Conservation (phyloP, 2,113 vertebrate species). For the Nipponia nippon region DNA sequence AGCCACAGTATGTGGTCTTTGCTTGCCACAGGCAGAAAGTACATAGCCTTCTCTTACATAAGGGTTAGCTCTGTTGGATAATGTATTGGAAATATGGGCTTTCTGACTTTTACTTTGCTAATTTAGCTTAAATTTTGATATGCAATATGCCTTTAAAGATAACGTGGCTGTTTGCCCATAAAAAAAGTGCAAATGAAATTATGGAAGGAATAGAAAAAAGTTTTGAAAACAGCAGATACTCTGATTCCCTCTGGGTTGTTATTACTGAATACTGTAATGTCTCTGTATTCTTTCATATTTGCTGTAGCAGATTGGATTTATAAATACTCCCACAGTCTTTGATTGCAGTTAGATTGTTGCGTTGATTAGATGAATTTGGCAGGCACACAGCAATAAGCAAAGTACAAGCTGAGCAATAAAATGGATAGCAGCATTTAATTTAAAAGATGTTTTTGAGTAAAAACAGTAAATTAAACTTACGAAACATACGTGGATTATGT, state of each 20-base stretch:
- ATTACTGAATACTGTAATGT: not conserved
- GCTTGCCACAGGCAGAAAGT: not conserved
- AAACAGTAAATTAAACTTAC: slow-evolving; percentile 30
- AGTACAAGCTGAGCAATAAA: slow-evolving; percentile 22
- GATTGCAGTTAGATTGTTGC: slow-evolving; percentile 28
- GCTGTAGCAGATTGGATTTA: slow-evolving; percentile 19
- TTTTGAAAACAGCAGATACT: not conserved
- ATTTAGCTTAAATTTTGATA: not conserved
- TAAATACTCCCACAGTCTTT: slow-evolving; percentile 56
- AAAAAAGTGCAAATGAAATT: not conserved
- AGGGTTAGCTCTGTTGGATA: not conserved
- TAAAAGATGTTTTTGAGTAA: slow-evolving; percentile 33
- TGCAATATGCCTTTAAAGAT: not conserved
- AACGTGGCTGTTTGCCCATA: not conserved
- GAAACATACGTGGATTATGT: not conserved
- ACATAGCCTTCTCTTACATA: fast-evolving
- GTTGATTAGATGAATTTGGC: slow-evolving; percentile 20
- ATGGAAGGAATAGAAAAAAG: not conserved
- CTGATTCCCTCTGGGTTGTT: not conserved
- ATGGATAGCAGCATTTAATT: slow-evolving; percentile 32
- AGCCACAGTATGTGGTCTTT: fast-evolving
- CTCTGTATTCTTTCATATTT: slow-evolving; percentile 53
- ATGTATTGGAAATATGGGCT: not conserved
- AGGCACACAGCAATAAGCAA: not conserved
- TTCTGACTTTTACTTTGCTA: not conserved